Evolutionary conservation across 64 coral and sea anemone species (phyloP).

Genomic region (Catalaphyllia jardinei): DNA sequence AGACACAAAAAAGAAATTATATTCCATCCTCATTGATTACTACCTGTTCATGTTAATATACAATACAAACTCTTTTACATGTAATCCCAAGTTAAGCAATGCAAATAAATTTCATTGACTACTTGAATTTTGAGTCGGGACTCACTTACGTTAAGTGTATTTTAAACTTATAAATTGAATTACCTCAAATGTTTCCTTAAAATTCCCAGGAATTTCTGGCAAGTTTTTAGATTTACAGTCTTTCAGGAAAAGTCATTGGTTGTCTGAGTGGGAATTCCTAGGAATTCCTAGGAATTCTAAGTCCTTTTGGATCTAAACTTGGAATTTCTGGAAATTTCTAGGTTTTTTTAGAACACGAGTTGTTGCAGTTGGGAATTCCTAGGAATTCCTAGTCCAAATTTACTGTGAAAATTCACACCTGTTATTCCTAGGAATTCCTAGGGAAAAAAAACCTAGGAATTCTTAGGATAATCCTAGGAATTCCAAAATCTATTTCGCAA

Average conservation of each 20-base stretch:
- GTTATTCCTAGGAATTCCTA: slow-evolving; percentile 21
- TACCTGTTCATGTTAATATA: background rate
- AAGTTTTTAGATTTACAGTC: slow-evolving; percentile 7
- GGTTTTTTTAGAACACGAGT: background rate
- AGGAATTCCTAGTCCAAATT: background rate
- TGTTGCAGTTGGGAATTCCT: slow-evolving; percentile 5
- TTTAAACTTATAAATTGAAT: no score
- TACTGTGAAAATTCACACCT: background rate
- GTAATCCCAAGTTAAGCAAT: background rate
- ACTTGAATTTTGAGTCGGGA: background rate
- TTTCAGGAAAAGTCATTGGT: slow-evolving; percentile 24
- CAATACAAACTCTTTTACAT: background rate
- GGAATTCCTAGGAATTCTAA: background rate
- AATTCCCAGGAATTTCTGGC: slow-evolving; percentile 2
- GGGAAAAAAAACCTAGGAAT: background rate
- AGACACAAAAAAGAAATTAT: background rate
- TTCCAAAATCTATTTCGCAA: background rate
- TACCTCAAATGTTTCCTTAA: background rate
- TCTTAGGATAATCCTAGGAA: no score
- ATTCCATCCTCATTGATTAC: background rate
- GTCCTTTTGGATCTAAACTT: background rate
- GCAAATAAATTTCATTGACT: background rate
- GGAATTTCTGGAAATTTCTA: background rate
- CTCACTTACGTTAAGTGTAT: no score
- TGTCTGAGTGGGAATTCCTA: background rate